These are phyloP conservation scores for Ophiodon elongatus DNA, from an alignment of 2,113 vertebrate species.

Conservation along the genomic window DNA sequence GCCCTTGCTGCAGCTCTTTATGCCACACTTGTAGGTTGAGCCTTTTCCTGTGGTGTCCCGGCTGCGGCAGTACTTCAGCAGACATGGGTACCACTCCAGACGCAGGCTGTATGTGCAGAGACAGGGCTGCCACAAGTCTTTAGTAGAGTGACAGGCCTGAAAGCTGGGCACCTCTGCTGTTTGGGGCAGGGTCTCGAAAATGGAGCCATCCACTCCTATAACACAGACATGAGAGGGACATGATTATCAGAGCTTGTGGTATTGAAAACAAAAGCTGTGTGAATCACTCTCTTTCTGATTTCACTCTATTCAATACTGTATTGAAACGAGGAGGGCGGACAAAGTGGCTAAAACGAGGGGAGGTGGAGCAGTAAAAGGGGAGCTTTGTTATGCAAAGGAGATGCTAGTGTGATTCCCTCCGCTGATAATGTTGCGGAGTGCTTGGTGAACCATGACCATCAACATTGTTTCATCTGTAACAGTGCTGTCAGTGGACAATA, in stretches of 20 bases:
- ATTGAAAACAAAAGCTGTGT: slow-evolving; percentile 55
- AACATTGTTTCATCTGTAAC: slow-evolving; percentile 71
- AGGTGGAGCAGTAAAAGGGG: slow-evolving; percentile 44
- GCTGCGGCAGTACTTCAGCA: slow-evolving; percentile 95
- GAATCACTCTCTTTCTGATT: slow-evolving; percentile 30
- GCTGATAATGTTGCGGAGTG: slow-evolving; percentile 60
- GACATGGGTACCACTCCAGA: slow-evolving; percentile 97
- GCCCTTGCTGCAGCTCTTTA: slow-evolving; percentile 97
- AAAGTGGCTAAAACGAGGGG: slow-evolving; percentile 42
- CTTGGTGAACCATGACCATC: slow-evolving; percentile 70
- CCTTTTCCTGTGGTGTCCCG: slow-evolving; percentile 86
- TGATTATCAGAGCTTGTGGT: slow-evolving; percentile 6
- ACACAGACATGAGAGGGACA: slow-evolving; percentile 18
- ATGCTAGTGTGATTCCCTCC: slow-evolving; percentile 60
- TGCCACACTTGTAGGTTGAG: slow-evolving; percentile 96
- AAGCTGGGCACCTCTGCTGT: slow-evolving; percentile 78
- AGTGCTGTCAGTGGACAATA: slow-evolving; percentile 68
- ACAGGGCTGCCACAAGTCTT: slow-evolving; percentile 90
- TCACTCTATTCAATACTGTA: slow-evolving; percentile 48
- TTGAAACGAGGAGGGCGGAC: slow-evolving; percentile 34
- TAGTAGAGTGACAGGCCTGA: slow-evolving; percentile 85
- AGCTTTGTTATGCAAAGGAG: slow-evolving; percentile 80
- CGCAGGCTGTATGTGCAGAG: slow-evolving; percentile 90
- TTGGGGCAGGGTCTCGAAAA: slow-evolving; percentile 91
- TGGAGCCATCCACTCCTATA: slow-evolving; percentile 90